Evolutionary conservation across 1,140 invertebrate genomes (phyloP).

Genomic region (Drosophila pectinifera): DNA sequence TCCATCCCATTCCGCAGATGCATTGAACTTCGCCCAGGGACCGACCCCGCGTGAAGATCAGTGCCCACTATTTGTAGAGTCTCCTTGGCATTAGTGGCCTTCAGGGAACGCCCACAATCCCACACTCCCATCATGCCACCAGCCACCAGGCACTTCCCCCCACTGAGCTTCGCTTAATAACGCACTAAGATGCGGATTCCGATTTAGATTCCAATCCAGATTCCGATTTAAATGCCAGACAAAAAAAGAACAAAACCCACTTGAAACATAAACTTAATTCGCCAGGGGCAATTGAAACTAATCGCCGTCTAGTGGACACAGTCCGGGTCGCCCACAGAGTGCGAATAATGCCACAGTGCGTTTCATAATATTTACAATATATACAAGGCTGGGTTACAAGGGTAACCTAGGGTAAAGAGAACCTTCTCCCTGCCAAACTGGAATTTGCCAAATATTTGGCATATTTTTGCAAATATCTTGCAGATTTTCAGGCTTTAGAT

Average conservation of each 20-base stretch:
- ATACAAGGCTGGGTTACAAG: too few species aligned
- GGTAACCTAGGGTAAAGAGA: neutral
- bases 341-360: conserved; percentile 4
- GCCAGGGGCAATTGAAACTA: conserved; percentile 70
- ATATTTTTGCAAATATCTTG: too few species aligned
- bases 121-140: too few species aligned
- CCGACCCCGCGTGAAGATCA: too few species aligned
- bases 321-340: conserved; percentile 12
- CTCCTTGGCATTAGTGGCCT: conserved; percentile 36
- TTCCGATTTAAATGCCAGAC: neutral
- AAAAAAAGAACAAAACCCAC: conserved; percentile 28
- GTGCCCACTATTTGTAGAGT: neutral
- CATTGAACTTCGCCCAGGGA: conserved; percentile 32
- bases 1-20: conserved; percentile 18
- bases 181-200: conserved; percentile 2
- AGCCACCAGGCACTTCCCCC: neutral
- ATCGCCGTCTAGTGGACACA: conserved; percentile 52
- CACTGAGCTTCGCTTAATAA: conserved; percentile 36
- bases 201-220: conserved; percentile 11
- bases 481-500: neutral
- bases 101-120: conserved; percentile 18
- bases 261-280: conserved; percentile 45
- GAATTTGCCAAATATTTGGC: too few species aligned
- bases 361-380: neutral
- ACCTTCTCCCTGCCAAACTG: too few species aligned